These are phyloP conservation scores for Ammospiza maritima DNA, from an alignment of 2,797 vertebrate genomes.

Conservation along the genomic window DNA sequence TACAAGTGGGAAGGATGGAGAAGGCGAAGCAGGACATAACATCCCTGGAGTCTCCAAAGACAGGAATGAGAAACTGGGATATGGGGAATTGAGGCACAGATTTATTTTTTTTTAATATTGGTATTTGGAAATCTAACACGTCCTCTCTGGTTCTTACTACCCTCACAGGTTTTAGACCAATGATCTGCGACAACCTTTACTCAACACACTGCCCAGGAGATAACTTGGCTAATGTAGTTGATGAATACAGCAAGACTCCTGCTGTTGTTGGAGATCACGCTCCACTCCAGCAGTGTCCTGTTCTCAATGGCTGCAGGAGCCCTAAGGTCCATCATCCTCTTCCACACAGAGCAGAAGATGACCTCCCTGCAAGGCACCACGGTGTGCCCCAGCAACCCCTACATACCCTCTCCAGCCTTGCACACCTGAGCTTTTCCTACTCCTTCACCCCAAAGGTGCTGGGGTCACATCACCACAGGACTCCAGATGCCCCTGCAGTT, in stretches of 20 bases:
- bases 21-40: neutral
- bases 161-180: neutral
- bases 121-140: neutral
- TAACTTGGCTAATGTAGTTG: neutral
- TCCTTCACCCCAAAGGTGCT: neutral
- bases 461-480: neutral
- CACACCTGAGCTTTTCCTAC: neutral
- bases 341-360: fast-evolving
- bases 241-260: neutral
- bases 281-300: fast-evolving
- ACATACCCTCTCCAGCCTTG: neutral
- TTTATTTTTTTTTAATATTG: neutral
- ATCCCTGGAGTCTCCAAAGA: neutral
- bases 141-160: neutral
- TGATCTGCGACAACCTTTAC: neutral
- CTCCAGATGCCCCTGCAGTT: neutral
- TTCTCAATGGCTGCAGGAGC: fast-evolving
- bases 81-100: neutral
- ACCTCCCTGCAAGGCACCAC: neutral
- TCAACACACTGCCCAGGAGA: neutral
- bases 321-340: neutral
- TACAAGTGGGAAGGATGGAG: neutral
- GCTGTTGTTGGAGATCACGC: fast-evolving
- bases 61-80: neutral
- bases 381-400: neutral